phyloP scores from a whole-genome alignment of 2,888 invertebrate species.

The Apotomis capreana region DNA sequence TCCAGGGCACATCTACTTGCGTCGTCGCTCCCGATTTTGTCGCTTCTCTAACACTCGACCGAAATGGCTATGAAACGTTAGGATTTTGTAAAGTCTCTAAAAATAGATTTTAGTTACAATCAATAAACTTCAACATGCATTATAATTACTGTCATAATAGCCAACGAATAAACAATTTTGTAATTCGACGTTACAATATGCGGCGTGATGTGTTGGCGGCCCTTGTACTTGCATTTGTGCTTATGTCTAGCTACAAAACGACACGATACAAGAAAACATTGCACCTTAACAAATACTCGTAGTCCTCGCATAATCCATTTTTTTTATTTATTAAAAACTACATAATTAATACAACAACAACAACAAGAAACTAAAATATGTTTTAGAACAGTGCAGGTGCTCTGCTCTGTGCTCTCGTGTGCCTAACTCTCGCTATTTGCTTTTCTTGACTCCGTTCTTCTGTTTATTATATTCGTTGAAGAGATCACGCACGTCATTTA shows the following conservation, averaged over 20 bases:
- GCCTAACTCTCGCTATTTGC: slow-evolving; percentile 50
- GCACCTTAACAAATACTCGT: slow-evolving; percentile 27
- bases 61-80: background rate
- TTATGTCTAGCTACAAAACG: slow-evolving; percentile 20
- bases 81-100: slow-evolving; percentile 28
- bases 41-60: background rate
- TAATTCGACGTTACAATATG: background rate
- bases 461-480: slow-evolving; percentile 84
- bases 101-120: slow-evolving; percentile 22
- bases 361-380: slow-evolving; percentile 43
- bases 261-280: slow-evolving; percentile 26
- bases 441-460: slow-evolving; percentile 61
- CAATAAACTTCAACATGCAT: slow-evolving; percentile 15
- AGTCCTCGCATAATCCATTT: slow-evolving; percentile 22
- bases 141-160: slow-evolving; percentile 13
- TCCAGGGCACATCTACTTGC: background rate
- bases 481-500: slow-evolving; percentile 88
- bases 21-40: background rate
- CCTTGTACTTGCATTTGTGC: slow-evolving; percentile 26
- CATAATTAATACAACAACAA: slow-evolving; percentile 45
- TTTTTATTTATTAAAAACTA: slow-evolving; percentile 38
- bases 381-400: slow-evolving; percentile 51
- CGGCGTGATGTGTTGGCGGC: slow-evolving; percentile 8
- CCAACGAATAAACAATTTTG: slow-evolving; percentile 4
- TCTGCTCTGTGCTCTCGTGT: slow-evolving; percentile 8